A percentile compares a stretch with the other conserved stretches of the same genome.
These are phyloP conservation scores for Lepidochitona cinerea DNA, from an alignment of 2,888 invertebrate species.

Conservation along the genomic window DNA sequence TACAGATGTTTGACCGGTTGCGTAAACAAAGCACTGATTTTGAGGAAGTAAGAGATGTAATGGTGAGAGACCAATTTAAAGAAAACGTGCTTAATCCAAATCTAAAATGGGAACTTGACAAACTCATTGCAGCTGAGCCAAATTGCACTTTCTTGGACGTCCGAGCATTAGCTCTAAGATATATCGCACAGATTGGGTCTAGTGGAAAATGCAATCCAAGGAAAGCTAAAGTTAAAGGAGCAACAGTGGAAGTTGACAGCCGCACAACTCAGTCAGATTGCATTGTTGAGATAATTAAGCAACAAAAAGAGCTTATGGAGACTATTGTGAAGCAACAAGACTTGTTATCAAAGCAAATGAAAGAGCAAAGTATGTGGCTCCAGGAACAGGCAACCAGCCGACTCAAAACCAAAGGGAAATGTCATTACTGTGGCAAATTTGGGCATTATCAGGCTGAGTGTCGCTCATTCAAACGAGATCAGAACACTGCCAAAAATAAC, in stretches of 20 bases:
- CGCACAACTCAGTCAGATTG: neutral
- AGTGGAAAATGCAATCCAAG: neutral
- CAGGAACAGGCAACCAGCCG: neutral
- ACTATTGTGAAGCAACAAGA: neutral
- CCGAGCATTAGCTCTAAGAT: neutral
- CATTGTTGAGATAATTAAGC: neutral
- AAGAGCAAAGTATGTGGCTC: neutral
- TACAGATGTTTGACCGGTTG: neutral
- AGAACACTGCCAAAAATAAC: no score
- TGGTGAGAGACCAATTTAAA: conserved; percentile 9
- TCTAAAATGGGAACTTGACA: conserved; percentile 65
- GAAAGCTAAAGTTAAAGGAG: neutral
- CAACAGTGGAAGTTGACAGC: neutral
- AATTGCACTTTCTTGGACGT: conserved; percentile 67
- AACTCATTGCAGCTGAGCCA: conserved; percentile 72
- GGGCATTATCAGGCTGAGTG: neutral
- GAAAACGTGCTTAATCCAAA: conserved; percentile 16
- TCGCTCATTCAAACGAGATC: neutral
- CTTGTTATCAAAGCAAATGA: neutral
- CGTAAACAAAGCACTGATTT: neutral
- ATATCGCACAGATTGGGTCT: neutral
- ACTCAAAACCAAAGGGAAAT: neutral
- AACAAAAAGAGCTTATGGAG: neutral
- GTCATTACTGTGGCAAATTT: neutral
- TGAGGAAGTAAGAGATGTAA: neutral